These are phyloP conservation scores for Athene noctua DNA, from an alignment of 2,113 vertebrate species.

Conservation along the genomic window DNA sequence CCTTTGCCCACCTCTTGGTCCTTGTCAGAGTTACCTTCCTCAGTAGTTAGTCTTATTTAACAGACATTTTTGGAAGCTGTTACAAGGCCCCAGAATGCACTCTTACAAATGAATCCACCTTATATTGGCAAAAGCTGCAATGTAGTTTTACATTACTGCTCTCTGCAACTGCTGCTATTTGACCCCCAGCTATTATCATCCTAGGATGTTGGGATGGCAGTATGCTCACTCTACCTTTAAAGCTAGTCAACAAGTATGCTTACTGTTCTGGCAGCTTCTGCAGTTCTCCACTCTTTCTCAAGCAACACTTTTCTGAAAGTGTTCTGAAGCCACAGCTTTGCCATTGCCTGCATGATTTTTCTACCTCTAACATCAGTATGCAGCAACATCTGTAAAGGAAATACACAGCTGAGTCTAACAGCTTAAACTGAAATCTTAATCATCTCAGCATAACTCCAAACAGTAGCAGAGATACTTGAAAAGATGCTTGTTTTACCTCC, in stretches of 20 bases:
- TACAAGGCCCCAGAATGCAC: background rate
- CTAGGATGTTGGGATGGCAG: background rate
- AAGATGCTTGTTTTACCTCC: background rate
- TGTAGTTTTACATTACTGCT: background rate
- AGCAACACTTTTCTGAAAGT: background rate
- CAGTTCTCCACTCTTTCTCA: background rate
- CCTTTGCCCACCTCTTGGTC: background rate
- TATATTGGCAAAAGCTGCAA: background rate
- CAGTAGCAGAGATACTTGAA: background rate
- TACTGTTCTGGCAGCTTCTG: background rate
- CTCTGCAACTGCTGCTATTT: background rate
- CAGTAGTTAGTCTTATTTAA: background rate
- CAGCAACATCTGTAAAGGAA: background rate
- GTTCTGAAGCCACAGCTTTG: background rate
- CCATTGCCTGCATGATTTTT: background rate
- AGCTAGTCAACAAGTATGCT: background rate
- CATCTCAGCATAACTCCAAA: background rate
- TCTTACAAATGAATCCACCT: background rate
- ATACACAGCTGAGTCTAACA: background rate
- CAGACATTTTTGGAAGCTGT: background rate
- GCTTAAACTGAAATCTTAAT: background rate
- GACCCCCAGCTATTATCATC: background rate
- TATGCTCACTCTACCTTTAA: background rate
- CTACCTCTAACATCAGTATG: background rate
- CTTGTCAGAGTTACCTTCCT: background rate